phyloP scores from a whole-genome alignment of 2,888 invertebrate species.

The Pachymerium ferrugineum region DNA sequence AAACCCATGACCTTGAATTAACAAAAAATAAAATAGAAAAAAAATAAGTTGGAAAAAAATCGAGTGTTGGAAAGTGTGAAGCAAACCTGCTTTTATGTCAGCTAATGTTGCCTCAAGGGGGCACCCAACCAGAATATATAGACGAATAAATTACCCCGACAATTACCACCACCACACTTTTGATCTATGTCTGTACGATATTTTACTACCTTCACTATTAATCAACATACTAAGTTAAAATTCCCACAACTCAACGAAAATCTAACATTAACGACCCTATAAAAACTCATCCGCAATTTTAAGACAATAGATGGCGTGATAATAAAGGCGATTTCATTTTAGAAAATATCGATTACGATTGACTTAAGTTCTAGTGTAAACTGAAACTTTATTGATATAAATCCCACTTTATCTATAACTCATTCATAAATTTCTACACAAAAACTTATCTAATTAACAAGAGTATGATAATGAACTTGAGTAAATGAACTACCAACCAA shows the following conservation, averaged over 20 bases:
- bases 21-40: neutral
- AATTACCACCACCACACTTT: conserved; percentile 5
- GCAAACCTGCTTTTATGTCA: conserved; percentile 6
- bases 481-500: no score
- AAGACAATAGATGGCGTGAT: no score
- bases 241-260: neutral
- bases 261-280: no score
- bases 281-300: no score
- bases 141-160: conserved; percentile 6
- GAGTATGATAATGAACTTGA: no score
- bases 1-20: neutral
- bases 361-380: no score
- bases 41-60: neutral
- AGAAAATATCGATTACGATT: no score
- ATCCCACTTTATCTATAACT: no score
- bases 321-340: no score
- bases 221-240: neutral
- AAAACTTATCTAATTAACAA: no score
- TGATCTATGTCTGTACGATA: neutral
- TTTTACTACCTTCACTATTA: conserved; percentile 7
- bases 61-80: neutral
- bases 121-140: neutral
- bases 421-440: no score
- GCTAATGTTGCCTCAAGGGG: conserved; percentile 19
- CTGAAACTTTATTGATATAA: no score